Base-by-base conservation (phyloP, 2,113 vertebrate species). In the Crotophaga sulcirostris region DNA sequence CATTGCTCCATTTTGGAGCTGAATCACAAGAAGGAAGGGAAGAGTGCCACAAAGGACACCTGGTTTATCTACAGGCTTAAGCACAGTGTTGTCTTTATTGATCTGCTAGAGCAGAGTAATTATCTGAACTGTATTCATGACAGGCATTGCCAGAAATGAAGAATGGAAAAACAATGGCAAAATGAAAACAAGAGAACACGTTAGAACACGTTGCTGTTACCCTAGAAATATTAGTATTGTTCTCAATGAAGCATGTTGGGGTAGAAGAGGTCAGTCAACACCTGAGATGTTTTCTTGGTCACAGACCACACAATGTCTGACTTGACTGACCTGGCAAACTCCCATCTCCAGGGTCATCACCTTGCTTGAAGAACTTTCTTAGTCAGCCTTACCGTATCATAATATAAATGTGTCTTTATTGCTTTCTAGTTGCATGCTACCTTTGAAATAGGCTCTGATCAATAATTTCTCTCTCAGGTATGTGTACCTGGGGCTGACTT, bases 401-500 rank as follows among this genome's bases (percentile, higher is more conserved):
- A 89, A 60, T 60, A 64, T 26, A 6, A 90, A 52, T 60, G 42
- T 84, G 66, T 72, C 66, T 80, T 72, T 64, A 31, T 38, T 93
- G 64, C 28, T 68, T 93, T 82, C 62, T 80, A 52, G 21, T 84
- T 0, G 0, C 45, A n/a, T 74, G 59, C 17, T 81, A 44, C 81
- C 68, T 91, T 67, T 90, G 79, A 20, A 62, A 49, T 2, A 55
- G 94, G 76, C 78, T 95, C 93, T 97, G 66, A 84, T 62, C 72
- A 31, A 60, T 83, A 82, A 81, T 85, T 97, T 91, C 87, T 96
- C 85, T 96, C 93, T 81, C 98, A 99, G 99, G 96, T 97, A 98
- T 33, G 98, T 99, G 67, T 99, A 99, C 94, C 97, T 99, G 92
- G 99, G 99, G 49, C 97, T 99, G 90, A 99, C 98, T 25, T 62